Evolutionary conservation across 1,140 invertebrate genomes (phyloP), one percentile per base, ranked within the genome.

Genomic region (Zaprionus nigranus): DNA sequence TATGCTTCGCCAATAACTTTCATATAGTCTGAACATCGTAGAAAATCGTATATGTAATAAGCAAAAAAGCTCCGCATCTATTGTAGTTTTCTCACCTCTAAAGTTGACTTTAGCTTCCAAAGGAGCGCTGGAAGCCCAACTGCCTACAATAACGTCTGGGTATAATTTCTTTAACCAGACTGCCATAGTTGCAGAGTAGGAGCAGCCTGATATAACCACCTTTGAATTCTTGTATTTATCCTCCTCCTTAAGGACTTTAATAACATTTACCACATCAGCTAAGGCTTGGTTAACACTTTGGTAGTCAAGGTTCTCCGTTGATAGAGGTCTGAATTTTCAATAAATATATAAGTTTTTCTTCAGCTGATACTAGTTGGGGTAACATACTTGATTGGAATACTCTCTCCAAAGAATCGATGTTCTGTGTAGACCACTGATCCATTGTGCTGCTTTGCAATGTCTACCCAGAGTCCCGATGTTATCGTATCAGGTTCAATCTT

Each of bases 351-450:
- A 15, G 1, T 26, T 53, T 9, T 22, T 5, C 22, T 53, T 3
- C 20, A 56, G 13, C 6, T 2, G 28, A 59, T 22, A 34, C 13
- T 5, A n/a, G 13, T 17, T n/a, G 4, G 5, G 9, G 2, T 11
- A 5, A 78, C 93, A 93, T 94, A 97, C 96, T 76, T 67, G 51
- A 95, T 96, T 5, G 97, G 97, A 74, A 94, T 94, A 84, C 96
- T 97, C 75, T 95, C 81, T 36, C 97, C 97, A 92, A 97, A 98
- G 92, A 95, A 98, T 57, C 97, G 94, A 93, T 98, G 97, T 86
- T 98, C 97, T 1, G 97, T 94, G 70, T 95, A 95, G 63, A 95
- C 93, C 79, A 95, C 91, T 17, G 93, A 93, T 5, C 96, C 97
- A 46, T 94, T 94, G 81, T 96, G 94, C 51, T 95, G 93, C 59